Evolutionary conservation across 2,113 vertebrate genomes (phyloP).

Genomic region (Myanophis thanlyinensis): DNA sequence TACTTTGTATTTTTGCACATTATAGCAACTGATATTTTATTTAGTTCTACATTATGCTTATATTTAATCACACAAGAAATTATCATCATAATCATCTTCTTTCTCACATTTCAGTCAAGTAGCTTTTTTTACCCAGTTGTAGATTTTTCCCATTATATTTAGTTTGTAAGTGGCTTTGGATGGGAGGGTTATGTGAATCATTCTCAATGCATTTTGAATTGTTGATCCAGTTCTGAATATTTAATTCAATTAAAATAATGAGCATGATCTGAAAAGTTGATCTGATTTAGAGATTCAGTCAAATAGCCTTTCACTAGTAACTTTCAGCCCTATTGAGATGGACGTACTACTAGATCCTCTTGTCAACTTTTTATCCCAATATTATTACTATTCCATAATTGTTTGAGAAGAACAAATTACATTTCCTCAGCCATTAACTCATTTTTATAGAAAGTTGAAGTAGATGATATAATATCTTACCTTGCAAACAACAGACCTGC

Average conservation of each 20-base stretch:
- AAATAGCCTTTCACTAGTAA: background rate
- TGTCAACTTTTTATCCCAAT: background rate
- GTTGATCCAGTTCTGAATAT: background rate
- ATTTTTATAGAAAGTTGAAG: background rate
- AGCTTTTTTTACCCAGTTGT: background rate
- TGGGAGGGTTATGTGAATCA: background rate
- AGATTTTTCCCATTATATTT: background rate
- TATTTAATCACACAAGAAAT: background rate
- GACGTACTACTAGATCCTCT: background rate
- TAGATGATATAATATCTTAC: background rate
- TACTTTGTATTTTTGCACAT: background rate
- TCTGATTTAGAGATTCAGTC: background rate
- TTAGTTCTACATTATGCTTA: background rate
- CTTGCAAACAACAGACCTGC: background rate
- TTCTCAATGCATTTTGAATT: background rate
- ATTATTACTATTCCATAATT: background rate
- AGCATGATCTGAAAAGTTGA: background rate
- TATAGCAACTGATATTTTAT: background rate
- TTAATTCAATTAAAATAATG: background rate
- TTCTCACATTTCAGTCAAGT: background rate
- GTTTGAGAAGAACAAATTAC: background rate
- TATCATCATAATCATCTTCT: background rate
- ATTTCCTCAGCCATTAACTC: background rate
- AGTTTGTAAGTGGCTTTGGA: background rate
- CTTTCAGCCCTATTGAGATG: background rate